A percentile compares a stretch with the other conserved stretches of the same genome.
Evolutionary conservation across 2,888 invertebrate species (phyloP).

Genomic region (Xestia xanthographa): DNA sequence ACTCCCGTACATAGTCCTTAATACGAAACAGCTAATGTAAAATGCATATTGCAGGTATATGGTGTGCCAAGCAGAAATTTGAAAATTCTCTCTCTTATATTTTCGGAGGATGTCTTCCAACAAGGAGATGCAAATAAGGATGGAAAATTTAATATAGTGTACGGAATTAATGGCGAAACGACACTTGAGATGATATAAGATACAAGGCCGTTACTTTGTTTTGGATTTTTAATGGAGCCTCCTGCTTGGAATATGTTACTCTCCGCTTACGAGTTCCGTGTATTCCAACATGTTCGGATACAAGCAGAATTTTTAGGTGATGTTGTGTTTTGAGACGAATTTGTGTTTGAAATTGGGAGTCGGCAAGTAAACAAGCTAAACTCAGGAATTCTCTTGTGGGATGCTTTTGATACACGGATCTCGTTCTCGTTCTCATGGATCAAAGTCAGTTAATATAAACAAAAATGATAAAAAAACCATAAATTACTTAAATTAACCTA

Average conservation of each 20-base stretch:
- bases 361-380: neutral
- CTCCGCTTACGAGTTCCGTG: slow-evolving; percentile 7
- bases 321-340: slow-evolving; percentile 9
- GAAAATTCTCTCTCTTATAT: slow-evolving; percentile 64
- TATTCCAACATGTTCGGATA: slow-evolving; percentile 11
- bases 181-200: slow-evolving; percentile 55
- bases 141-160: slow-evolving; percentile 70
- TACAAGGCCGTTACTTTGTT: slow-evolving; percentile 50
- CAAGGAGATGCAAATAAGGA: slow-evolving; percentile 67
- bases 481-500: neutral
- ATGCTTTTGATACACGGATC: neutral
- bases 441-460: neutral
- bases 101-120: slow-evolving; percentile 52
- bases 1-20: slow-evolving; percentile 41
- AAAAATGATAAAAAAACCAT: neutral
- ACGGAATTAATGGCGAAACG: slow-evolving; percentile 64
- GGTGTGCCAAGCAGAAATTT: slow-evolving; percentile 61
- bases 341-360: neutral
- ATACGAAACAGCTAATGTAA: slow-evolving; percentile 75
- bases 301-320: slow-evolving; percentile 29
- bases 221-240: slow-evolving; percentile 60
- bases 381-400: neutral
- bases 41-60: slow-evolving; percentile 83
- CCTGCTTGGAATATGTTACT: slow-evolving; percentile 37
- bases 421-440: no score